A percentile compares a stretch with the other conserved stretches of the same genome.
phyloP scores from a whole-genome alignment of 2,113 vertebrate species.

The Cyanistes caeruleus region DNA sequence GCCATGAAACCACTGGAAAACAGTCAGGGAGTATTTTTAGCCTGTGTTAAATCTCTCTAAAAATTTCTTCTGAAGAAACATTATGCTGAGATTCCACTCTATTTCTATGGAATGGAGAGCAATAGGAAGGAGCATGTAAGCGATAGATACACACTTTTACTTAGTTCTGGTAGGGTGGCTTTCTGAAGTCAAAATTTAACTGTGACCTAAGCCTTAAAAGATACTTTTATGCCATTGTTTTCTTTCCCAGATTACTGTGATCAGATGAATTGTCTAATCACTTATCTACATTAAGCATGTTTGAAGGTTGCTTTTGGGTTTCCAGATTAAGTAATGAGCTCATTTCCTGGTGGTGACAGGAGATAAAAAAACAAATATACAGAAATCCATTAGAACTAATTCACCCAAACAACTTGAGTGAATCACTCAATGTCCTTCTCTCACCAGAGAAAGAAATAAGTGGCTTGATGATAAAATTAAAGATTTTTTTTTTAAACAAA shows the following conservation, averaged over 20 bases:
- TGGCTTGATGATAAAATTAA: neutral
- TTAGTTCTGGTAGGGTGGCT: neutral
- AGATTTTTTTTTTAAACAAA: neutral
- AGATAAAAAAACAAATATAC: conserved; percentile 34
- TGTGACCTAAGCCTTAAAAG: neutral
- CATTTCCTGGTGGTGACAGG: conserved; percentile 6
- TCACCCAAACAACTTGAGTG: conserved; percentile 14
- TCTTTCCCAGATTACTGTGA: neutral
- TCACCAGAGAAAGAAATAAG: neutral
- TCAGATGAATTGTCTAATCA: neutral
- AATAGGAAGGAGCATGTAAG: neutral
- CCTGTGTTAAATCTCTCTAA: neutral
- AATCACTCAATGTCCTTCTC: conserved; percentile 4
- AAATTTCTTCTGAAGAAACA: neutral
- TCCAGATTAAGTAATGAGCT: conserved; percentile 12
- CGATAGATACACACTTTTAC: neutral
- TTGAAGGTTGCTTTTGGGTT: neutral
- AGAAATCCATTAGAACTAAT: conserved; percentile 55
- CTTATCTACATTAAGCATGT: neutral
- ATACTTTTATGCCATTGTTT: neutral
- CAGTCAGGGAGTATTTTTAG: neutral
- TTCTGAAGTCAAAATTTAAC: neutral
- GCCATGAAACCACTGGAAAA: neutral
- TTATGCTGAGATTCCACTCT: neutral
- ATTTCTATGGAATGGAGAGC: neutral